phyloP scores from a whole-genome alignment of 2,113 vertebrate species.

The Galbula dea region DNA sequence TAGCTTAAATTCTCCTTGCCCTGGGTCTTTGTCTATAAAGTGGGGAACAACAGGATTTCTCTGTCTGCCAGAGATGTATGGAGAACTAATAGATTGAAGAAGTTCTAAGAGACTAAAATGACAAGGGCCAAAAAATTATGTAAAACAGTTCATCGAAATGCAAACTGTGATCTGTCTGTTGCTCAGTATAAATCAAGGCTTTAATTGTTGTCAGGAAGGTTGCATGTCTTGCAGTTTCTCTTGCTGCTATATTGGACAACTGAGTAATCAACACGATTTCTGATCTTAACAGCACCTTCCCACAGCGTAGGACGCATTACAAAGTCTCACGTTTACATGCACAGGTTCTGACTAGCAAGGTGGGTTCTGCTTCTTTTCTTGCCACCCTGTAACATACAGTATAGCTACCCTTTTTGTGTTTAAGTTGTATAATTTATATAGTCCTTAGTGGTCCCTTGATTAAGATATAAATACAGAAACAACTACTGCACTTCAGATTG shows the following conservation, averaged over 20 bases:
- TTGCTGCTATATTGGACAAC: background rate
- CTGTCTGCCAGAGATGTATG: background rate
- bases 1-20: conserved; percentile 9
- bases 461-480: conserved; percentile 17
- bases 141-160: conserved; percentile 50
- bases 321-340: background rate
- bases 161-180: conserved; percentile 14
- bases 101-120: conserved; percentile 24
- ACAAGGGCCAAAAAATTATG: conserved; percentile 11
- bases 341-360: background rate
- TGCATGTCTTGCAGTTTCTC: background rate
- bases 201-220: conserved; percentile 25
- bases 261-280: background rate
- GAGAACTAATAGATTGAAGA: conserved; percentile 19
- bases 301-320: background rate
- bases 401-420: background rate
- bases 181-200: conserved; percentile 12
- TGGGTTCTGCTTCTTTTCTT: background rate
- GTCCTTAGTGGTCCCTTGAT: background rate
- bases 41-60: conserved; percentile 7
- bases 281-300: background rate
- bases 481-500: background rate
- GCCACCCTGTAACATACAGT: background rate
- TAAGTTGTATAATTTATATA: background rate
- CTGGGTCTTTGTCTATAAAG: background rate